Base-by-base conservation (phyloP, 2,113 vertebrate genomes). In the Myotis brandtii region DNA sequence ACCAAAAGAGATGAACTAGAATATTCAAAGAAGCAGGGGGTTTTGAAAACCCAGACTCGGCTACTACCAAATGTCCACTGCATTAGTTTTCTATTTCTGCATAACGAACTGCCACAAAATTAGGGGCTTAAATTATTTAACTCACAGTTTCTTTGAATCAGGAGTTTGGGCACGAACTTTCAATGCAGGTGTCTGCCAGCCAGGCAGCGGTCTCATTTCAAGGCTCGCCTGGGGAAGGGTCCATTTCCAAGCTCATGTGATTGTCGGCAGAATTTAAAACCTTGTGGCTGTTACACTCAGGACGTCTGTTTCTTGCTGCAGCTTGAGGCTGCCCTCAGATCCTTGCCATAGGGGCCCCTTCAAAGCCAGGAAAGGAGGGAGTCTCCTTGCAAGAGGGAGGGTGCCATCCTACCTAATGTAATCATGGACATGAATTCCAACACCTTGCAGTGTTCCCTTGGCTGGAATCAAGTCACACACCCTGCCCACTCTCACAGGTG, bases 31-130 rank as follows among this genome's bases (percentile, higher is more conserved):
- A 7, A 54, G 70, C 34, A 77, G 30, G 48, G 40, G 40, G 10
- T 40, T 80, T 62, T 16, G 23, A 56, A 67, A 62, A 52, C 81
- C 25, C 56, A 20, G 48, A 48, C 12, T 86, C 59, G 40, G 86
- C n/a, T 7, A 6, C 4, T 7, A n/a, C 62, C 50, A 37, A 80
- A 80, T 0, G 1, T 10, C 34, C 34, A 4, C 0, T 73, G 66
- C 4, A 17, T 34, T 21, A 0, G 1, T 54, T 9, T 62, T 62
- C 56, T 62, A 27, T 25, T 6, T 4, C 50, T 18, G 32, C 0
- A 0, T 56, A 37, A 48, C 17, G 37, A 37, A 86, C 10, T 6
- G 34, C 50, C 59, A 17, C 80, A 62, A 75, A 67, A 46, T n/a
- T 18, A 37, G 30, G 56, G 76, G 30, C 56, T 10, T 23, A 13